Conservation (phyloP, 2,797 vertebrate genomes). For the Eidolon dupreanum region DNA sequence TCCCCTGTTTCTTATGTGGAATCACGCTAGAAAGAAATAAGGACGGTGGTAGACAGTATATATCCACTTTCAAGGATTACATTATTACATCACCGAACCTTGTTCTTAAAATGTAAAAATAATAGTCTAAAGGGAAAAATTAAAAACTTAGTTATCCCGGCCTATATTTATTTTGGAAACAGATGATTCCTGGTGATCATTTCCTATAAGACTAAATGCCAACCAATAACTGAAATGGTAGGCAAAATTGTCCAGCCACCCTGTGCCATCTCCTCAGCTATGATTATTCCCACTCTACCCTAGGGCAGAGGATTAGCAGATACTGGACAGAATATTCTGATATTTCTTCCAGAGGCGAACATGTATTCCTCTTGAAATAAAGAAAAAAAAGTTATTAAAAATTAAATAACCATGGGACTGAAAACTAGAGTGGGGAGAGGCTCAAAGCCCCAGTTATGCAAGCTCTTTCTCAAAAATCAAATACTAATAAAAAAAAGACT, state of each 20-base stretch:
- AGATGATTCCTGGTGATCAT: background rate
- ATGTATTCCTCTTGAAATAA: background rate
- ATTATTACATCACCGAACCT: background rate
- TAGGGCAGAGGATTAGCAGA: background rate
- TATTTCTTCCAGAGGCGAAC: background rate
- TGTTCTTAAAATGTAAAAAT: background rate
- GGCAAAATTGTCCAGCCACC: background rate
- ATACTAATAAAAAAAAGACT: background rate
- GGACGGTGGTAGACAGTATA: background rate
- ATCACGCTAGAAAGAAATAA: background rate
- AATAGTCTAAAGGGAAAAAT: background rate
- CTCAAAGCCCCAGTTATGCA: background rate
- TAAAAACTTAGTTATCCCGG: background rate
- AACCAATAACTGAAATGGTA: background rate
- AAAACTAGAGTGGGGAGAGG: background rate
- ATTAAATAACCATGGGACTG: background rate
- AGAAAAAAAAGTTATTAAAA: background rate
- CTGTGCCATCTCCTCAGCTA: background rate
- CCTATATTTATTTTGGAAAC: background rate
- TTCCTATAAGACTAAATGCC: background rate
- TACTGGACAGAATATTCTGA: background rate
- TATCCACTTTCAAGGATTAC: background rate
- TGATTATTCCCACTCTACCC: background rate
- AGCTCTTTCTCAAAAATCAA: conserved; percentile 11
- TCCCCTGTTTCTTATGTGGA: background rate